Evolutionary conservation across 2,888 invertebrate genomes (phyloP), one percentile per base, ranked within the genome.

Genomic region (Bimastos eiseni): DNA sequence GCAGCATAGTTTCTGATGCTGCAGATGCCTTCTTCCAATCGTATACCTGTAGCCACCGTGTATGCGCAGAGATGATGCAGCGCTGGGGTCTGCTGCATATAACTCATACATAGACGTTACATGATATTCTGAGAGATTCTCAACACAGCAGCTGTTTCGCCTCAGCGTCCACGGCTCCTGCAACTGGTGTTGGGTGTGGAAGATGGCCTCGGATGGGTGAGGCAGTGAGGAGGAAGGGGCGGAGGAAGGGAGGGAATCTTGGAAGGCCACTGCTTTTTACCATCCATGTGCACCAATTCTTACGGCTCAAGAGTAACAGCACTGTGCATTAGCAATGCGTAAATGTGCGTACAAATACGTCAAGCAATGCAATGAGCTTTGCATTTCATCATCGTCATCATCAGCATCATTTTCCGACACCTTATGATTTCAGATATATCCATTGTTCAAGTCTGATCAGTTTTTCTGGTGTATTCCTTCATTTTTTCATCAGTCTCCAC

Each of bases 201-300:
- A 36, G 86, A 24, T 36, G 34, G 34, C 19, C 34, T 86, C 21
- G 24, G n/a, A 33, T 37, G 36, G 88, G 15, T 88, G 88, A 33
- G 38, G n/a, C 37, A 37, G 88, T 11, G 8, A 33, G 6, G n/a
- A 36, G 6, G n/a, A 36, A 88, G 11, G 34, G 38, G 11, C n/a
- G 34, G 38, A 33, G 36, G 37, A 30, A 88, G 36, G 15, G 34
- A 88, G 24, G 88, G 34, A 86, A 37, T 84, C 30, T 30, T 3
- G 34, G 24, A 37, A 70, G 70, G 70, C 70, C 30, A 70, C n/a
- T n/a, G 70, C 70, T 70, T 70, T 70, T 70, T 1, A 3, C 70
- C 70, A 70, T n/a, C 70, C 70, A n/a, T 70, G 70, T n/a, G n/a
- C 70, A n/a, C 70, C n/a, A n/a, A n/a, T n/a, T 70, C 70, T 70